A percentile compares a stretch with the other conserved stretches of the same genome.
Evolutionary conservation across 1,140 invertebrate genomes (phyloP).

Genomic region (Aphaenogaster ashmeadi): DNA sequence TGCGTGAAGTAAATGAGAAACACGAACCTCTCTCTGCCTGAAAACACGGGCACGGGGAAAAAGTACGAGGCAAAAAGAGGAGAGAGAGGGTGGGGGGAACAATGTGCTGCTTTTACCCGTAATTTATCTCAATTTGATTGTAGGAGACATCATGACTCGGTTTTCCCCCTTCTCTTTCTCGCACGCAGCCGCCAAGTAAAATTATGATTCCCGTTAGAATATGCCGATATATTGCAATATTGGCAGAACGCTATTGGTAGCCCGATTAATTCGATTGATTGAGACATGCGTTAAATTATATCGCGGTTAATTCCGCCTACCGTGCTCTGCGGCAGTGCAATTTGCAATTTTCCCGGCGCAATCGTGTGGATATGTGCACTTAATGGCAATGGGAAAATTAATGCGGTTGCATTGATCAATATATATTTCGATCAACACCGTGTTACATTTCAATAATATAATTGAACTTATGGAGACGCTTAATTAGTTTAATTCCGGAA

Average conservation of each 20-base stretch:
- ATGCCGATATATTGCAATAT: conserved; percentile 33
- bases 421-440: conserved; percentile 29
- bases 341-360: conserved; percentile 50
- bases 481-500: conserved; percentile 18
- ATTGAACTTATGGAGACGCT: neutral
- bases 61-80: conserved; percentile 30
- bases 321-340: conserved; percentile 34
- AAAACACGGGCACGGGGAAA: conserved; percentile 13
- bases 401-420: conserved; percentile 44
- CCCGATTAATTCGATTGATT: conserved; percentile 61
- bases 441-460: neutral
- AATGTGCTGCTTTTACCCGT: conserved; percentile 31
- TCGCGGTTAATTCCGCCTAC: conserved; percentile 45
- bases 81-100: neutral
- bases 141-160: conserved; percentile 6
- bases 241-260: conserved; percentile 30
- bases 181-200: conserved; percentile 9
- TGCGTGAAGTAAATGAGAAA: conserved; percentile 46
- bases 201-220: conserved; percentile 52
- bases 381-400: conserved; percentile 53
- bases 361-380: conserved; percentile 34
- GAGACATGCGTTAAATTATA: conserved; percentile 62
- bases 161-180: neutral
- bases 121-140: conserved; percentile 64
- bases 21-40: conserved; percentile 24